Conservation (phyloP, 2,113 vertebrate genomes). For the Gasterosteus aculeatus region DNA sequence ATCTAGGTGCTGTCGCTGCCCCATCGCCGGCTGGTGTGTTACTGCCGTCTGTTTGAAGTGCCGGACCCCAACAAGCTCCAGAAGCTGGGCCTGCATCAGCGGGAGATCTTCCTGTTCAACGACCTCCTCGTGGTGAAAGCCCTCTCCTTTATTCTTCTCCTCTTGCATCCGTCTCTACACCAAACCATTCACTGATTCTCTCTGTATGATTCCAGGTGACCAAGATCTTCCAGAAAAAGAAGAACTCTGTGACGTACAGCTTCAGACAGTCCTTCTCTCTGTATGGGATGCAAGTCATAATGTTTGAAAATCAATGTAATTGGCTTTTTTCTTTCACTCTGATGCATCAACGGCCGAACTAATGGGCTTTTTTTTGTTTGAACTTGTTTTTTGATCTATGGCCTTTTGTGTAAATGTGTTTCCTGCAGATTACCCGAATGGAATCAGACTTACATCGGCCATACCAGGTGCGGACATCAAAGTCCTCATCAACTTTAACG, state of each 20-base stretch:
- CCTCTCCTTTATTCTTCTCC: background rate
- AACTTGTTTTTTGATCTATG: conserved; percentile 48
- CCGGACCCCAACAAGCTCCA: conserved; percentile 97
- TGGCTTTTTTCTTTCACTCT: conserved; percentile 28
- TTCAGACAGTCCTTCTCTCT: conserved; percentile 98
- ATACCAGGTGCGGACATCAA: conserved; percentile 96
- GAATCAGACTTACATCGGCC: conserved; percentile 94
- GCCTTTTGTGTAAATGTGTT: conserved; percentile 39
- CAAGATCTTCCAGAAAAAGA: conserved; percentile 99
- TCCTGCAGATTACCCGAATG: conserved; percentile 93
- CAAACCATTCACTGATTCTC: background rate
- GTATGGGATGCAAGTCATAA: conserved; percentile 95
- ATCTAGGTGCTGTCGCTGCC: conserved; percentile 93
- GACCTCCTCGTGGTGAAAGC: conserved; percentile 94
- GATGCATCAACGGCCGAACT: conserved; percentile 39
- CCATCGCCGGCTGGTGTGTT: conserved; percentile 96
- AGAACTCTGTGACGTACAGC: conserved; percentile 98
- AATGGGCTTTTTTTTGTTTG: conserved; percentile 31
- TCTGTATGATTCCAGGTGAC: conserved; percentile 86
- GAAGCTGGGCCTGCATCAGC: conserved; percentile 97
- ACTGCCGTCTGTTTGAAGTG: conserved; percentile 98
- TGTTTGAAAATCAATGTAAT: conserved; percentile 99
- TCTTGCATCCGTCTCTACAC: background rate
- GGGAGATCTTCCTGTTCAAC: conserved; percentile 99
- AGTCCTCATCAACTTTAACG: conserved; percentile 98